A percentile compares a stretch with the other conserved stretches of the same genome.
These are phyloP conservation scores for Cheilinus undulatus DNA, from an alignment of 2,113 vertebrate genomes.

Conservation along the genomic window DNA sequence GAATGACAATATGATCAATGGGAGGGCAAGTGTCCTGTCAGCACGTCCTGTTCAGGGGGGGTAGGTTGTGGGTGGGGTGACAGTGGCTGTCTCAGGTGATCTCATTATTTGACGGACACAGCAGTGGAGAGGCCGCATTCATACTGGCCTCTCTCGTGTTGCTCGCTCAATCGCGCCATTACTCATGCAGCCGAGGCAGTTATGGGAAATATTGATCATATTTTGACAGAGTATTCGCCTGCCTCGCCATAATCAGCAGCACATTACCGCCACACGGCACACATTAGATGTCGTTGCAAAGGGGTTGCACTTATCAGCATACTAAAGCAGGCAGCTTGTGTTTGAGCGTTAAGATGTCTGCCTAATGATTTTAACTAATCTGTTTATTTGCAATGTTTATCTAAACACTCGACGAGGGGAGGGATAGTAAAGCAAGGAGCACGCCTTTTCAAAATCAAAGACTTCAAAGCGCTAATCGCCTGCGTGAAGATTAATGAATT, in stretches of 20 bases:
- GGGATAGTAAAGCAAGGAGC: slow-evolving; percentile 61
- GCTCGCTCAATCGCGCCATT: slow-evolving; percentile 70
- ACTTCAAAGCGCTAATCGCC: slow-evolving; percentile 78
- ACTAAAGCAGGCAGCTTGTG: slow-evolving; percentile 66
- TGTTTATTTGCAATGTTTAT: slow-evolving; percentile 81
- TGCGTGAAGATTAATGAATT: slow-evolving; percentile 78
- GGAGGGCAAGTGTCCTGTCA: slow-evolving; percentile 78
- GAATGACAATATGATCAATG: slow-evolving; percentile 78
- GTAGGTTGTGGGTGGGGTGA: slow-evolving; percentile 14
- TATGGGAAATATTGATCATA: slow-evolving; percentile 80
- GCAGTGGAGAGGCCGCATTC: slow-evolving; percentile 60
- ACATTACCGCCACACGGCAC: slow-evolving; percentile 39
- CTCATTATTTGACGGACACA: slow-evolving; percentile 81
- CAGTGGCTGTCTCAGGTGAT: slow-evolving; percentile 74
- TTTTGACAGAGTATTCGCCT: slow-evolving; percentile 77
- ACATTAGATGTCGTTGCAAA: slow-evolving; percentile 48
- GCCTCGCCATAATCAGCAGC: slow-evolving; percentile 70
- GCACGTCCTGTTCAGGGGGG: slow-evolving; percentile 61
- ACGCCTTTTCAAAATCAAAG: slow-evolving; percentile 76
- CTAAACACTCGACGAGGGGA: slow-evolving; percentile 71
- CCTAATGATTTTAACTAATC: slow-evolving; percentile 80
- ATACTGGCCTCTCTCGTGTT: slow-evolving; percentile 48
- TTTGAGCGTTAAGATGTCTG: slow-evolving; percentile 74
- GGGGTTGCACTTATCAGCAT: slow-evolving; percentile 71
- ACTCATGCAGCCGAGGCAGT: slow-evolving; percentile 71